Conservation (phyloP, 2,797 vertebrate genomes). For the Oreonectes daqikongensis region DNA sequence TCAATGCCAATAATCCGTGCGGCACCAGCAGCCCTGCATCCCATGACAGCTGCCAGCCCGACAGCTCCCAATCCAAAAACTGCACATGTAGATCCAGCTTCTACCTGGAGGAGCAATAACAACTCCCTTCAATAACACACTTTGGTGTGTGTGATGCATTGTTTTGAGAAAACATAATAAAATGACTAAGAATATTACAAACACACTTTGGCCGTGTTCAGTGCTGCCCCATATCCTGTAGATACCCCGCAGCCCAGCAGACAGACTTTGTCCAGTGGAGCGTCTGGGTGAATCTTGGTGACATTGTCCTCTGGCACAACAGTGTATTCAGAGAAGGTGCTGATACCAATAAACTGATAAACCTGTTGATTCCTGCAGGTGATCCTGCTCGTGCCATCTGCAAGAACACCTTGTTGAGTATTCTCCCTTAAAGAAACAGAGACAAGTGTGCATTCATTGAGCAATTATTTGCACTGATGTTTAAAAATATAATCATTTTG, state of each 20-base stretch:
- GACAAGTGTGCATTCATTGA: background rate
- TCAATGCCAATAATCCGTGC: constrained; percentile 76
- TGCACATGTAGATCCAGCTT: constrained; percentile 72
- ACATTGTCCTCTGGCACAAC: constrained; percentile 71
- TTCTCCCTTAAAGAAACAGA: constrained; percentile 47
- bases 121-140: background rate
- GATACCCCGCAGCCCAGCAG: constrained; percentile 83
- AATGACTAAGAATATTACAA: background rate
- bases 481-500: background rate
- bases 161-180: background rate
- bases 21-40: constrained; percentile 75
- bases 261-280: constrained; percentile 81
- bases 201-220: constrained; percentile 78
- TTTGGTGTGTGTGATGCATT: background rate
- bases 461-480: background rate
- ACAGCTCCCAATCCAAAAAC: constrained; percentile 79
- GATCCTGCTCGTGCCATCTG: constrained; percentile 77
- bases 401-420: constrained; percentile 82
- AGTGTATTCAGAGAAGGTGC: constrained; percentile 80
- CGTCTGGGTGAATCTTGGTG: constrained; percentile 72
- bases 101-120: constrained; percentile 66
- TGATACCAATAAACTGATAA: constrained; percentile 74
- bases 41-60: constrained; percentile 76
- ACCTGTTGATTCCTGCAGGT: constrained; percentile 76
- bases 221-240: constrained; percentile 82